phyloP scores from a whole-genome alignment of 2,888 invertebrate genomes.

The Tetragnatha montana region DNA sequence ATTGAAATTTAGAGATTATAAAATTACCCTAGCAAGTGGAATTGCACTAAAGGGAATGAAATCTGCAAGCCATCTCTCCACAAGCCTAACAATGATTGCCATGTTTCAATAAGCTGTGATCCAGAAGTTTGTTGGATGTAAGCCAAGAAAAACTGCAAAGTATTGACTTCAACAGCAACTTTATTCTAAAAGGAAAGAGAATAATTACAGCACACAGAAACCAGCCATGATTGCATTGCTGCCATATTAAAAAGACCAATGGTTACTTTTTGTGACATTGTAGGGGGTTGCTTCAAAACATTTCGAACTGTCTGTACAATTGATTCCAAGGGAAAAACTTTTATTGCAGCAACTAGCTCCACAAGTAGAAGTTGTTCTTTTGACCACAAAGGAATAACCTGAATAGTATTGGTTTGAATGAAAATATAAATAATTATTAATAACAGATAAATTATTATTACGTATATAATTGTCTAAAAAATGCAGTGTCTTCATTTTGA shows the following conservation, averaged over 20 bases:
- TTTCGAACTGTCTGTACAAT: slow-evolving; percentile 88
- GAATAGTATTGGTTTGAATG: slow-evolving; percentile 10
- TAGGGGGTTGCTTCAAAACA: slow-evolving; percentile 85
- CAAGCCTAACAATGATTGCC: slow-evolving; percentile 85
- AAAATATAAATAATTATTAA: background rate
- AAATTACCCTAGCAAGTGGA: slow-evolving; percentile 83
- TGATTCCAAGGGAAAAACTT: slow-evolving; percentile 89
- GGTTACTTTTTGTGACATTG: slow-evolving; percentile 72
- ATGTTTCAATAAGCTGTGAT: slow-evolving; percentile 85
- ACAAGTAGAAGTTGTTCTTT: slow-evolving; percentile 85
- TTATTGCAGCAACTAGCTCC: slow-evolving; percentile 85
- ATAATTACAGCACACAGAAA: background rate
- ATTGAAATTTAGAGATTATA: background rate
- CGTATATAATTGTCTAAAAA: no score
- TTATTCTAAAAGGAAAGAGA: slow-evolving; percentile 75
- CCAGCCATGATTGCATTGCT: background rate
- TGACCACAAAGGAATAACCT: slow-evolving; percentile 82
- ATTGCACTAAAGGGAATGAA: slow-evolving; percentile 84
- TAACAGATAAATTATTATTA: no score
- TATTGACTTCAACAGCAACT: slow-evolving; percentile 84
- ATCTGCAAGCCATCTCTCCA: slow-evolving; percentile 85
- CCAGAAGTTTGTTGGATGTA: slow-evolving; percentile 80
- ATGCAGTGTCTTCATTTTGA: no score
- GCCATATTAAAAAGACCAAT: background rate
- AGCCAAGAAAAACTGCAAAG: slow-evolving; percentile 87